Evolutionary conservation across 2,113 vertebrate species (phyloP).

Genomic region (Microtus pennsylvanicus): DNA sequence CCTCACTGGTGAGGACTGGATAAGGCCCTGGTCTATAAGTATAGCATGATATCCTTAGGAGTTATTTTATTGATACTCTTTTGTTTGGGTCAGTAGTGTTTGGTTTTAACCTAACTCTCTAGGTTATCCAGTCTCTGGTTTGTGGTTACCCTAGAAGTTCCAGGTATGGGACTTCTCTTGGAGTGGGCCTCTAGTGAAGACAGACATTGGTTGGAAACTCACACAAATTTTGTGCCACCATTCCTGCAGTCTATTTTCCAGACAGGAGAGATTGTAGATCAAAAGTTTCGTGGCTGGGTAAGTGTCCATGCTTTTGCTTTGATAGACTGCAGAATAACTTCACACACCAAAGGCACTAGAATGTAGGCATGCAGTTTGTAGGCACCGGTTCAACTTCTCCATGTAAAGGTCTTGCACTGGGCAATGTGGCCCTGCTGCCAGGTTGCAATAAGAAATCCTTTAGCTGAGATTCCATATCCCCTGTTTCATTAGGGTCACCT

Average conservation of each 20-base stretch:
- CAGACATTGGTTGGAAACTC: background rate
- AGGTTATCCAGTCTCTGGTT: background rate
- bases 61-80: background rate
- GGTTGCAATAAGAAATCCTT: background rate
- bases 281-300: background rate
- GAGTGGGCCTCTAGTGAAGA: background rate
- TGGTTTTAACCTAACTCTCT: background rate
- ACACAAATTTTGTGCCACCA: background rate
- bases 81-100: background rate
- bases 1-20: background rate
- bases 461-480: no score
- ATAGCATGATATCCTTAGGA: background rate
- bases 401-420: background rate
- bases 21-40: background rate
- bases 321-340: background rate
- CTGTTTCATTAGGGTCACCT: no score
- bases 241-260: background rate
- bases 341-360: background rate
- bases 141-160: background rate
- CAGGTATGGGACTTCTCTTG: background rate
- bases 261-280: background rate
- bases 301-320: background rate
- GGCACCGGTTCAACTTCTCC: background rate
- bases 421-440: background rate
- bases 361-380: background rate